These are phyloP conservation scores for Panzeria rudis DNA, from an alignment of 2,888 invertebrate genomes.

Conservation along the genomic window DNA sequence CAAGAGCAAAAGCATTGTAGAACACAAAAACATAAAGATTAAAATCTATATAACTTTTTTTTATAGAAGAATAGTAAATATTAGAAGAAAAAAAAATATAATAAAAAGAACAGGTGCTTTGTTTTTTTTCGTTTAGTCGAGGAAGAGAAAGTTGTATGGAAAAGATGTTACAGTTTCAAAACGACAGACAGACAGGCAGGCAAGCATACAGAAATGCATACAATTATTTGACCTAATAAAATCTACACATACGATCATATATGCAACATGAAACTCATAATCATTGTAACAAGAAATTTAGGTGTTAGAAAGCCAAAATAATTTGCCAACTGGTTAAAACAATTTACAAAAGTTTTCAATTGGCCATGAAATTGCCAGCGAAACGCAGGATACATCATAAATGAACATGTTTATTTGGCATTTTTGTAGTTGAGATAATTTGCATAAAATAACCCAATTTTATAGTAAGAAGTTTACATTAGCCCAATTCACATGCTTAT, in stretches of 20 bases:
- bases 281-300: conserved; percentile 28
- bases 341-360: not conserved
- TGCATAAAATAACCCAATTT: not conserved
- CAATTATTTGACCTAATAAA: conserved; percentile 52
- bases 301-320: conserved; percentile 47
- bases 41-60: conserved; percentile 38
- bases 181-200: not conserved
- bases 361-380: not conserved
- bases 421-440: not conserved
- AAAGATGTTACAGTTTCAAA: conserved; percentile 59
- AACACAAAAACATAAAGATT: conserved; percentile 25
- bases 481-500: too few relatives aligned
- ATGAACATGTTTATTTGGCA: not conserved
- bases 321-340: conserved; percentile 30
- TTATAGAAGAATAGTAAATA: conserved; percentile 32
- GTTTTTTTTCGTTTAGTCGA: conserved; percentile 32
- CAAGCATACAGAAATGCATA: conserved; percentile 6
- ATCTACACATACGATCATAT: not conserved
- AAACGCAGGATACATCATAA: not conserved
- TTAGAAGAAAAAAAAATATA: conserved; percentile 7
- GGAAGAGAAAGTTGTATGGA: conserved; percentile 64
- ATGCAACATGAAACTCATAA: not conserved
- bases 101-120: conserved; percentile 47
- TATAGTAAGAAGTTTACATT: not conserved
- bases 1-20: not conserved